These are phyloP conservation scores for Parnassius orleans DNA, from an alignment of 2,888 invertebrate species.

Conservation along the genomic window DNA sequence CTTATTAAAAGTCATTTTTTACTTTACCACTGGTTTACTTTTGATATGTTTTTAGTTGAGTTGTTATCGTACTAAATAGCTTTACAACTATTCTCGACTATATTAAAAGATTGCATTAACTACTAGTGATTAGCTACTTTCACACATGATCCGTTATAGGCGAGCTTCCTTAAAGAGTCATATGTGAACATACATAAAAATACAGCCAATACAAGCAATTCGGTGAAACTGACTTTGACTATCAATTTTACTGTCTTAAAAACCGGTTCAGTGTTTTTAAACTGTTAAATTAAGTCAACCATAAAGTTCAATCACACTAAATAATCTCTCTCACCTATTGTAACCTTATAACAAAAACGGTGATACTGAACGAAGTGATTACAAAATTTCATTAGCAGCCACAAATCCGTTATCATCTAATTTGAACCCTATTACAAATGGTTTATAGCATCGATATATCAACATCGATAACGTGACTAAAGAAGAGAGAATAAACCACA, in stretches of 20 bases:
- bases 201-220: too few relatives aligned
- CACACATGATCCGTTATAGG: too few relatives aligned
- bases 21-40: too few relatives aligned
- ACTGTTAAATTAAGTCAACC: constrained; percentile 53
- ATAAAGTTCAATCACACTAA: constrained; percentile 62
- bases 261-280: background rate
- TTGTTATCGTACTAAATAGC: too few relatives aligned
- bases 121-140: too few relatives aligned
- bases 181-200: too few relatives aligned
- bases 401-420: constrained; percentile 25
- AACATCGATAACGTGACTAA: constrained; percentile 12
- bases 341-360: constrained; percentile 55
- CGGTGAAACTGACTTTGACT: too few relatives aligned
- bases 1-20: too few relatives aligned
- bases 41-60: too few relatives aligned
- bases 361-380: constrained; percentile 43
- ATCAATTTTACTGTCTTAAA: background rate
- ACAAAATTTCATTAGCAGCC: constrained; percentile 32
- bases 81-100: too few relatives aligned
- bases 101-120: too few relatives aligned
- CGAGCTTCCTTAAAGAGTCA: too few relatives aligned
- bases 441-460: constrained; percentile 28
- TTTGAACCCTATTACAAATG: constrained; percentile 35
- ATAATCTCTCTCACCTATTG: constrained; percentile 40
- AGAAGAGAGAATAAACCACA: constrained; percentile 8